Base-by-base conservation (phyloP, 37 sponge, comb jelly and placozoan genomes). In the Trichoplax adhaerens region DNA sequence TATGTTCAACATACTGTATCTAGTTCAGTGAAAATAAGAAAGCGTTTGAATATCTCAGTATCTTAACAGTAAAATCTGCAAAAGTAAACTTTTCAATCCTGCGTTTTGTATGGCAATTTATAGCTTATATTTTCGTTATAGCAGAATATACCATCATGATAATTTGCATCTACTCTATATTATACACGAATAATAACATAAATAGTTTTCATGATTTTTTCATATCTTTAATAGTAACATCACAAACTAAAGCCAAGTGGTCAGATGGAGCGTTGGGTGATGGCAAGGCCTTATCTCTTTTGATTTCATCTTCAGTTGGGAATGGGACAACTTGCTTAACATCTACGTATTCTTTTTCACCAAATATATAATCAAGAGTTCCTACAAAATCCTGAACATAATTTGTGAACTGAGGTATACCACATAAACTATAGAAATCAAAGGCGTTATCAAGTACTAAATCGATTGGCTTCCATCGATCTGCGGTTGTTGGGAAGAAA, bases 231-330 rank as follows among this genome's bases (percentile, higher is more conserved):
- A 55, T 53, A 59, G 71, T 78, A 48, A 78, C 51, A 64, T 86
- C 82, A 56, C 76, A 81, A 3, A 91, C 74, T 1, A 91, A 68
- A 49, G 91, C 79, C n/a, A 91, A 7, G 75, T 91, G 91, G 74
- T 91, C 91, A 6, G 91, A 91, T 50, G 91, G 91, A 56, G 84
- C 83, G 61, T 76, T 72, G 50, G 74, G 55, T 0, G 88, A 86
- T 3, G 91, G 91, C 6, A 91, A 72, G 1, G 88, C 88, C 50
- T 74, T 68, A 69, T 78, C 56, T 52, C 81, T 77, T 3, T 75
- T 73, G 1, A 91, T 72, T 57, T 91, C 87, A 12, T 76, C 72
- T 50, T 69, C 78, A 6, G 81, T 55, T 0, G 91, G 91, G 1
- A 86, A 55, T 3, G 80, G 84, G 8, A 81, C 60, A 0, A 64